phyloP scores from a whole-genome alignment of 2,113 vertebrate genomes.

The Heteronetta atricapilla region DNA sequence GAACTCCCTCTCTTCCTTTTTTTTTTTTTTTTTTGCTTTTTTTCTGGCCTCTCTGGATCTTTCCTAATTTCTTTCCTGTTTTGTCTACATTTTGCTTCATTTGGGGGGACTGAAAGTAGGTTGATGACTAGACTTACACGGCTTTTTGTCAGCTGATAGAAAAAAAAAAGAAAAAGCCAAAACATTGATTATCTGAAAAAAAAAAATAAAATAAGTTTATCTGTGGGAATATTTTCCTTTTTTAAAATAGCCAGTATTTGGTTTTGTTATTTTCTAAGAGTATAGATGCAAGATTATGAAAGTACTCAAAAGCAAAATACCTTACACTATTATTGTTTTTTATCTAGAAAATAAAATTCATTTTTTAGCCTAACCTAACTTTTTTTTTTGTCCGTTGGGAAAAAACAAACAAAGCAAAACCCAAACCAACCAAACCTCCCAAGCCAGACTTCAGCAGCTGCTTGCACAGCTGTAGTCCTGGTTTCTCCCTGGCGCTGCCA shows the following conservation, averaged over 20 bases:
- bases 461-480: background rate
- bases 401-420: background rate
- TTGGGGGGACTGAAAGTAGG: background rate
- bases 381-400: accelerated
- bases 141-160: constrained; percentile 55
- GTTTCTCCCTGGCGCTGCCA: background rate
- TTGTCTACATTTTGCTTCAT: constrained; percentile 19
- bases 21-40: background rate
- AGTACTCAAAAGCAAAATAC: too few species aligned
- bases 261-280: too few species aligned
- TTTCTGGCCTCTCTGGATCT: background rate
- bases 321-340: background rate
- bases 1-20: background rate
- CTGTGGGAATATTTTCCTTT: background rate
- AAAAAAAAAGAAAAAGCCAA: constrained; percentile 9
- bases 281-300: too few species aligned
- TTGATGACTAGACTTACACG: constrained; percentile 36
- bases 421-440: background rate
- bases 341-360: background rate
- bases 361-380: accelerated
- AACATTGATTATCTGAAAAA: background rate
- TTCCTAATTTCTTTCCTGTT: constrained; percentile 22
- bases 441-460: background rate
- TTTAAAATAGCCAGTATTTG: background rate
- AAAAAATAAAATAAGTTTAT: background rate